Percentiles rank a stretch among this genome's conserved stretches.
Conservation (phyloP, 2,888 invertebrate genomes). For the Diaprepes abbreviatus region DNA sequence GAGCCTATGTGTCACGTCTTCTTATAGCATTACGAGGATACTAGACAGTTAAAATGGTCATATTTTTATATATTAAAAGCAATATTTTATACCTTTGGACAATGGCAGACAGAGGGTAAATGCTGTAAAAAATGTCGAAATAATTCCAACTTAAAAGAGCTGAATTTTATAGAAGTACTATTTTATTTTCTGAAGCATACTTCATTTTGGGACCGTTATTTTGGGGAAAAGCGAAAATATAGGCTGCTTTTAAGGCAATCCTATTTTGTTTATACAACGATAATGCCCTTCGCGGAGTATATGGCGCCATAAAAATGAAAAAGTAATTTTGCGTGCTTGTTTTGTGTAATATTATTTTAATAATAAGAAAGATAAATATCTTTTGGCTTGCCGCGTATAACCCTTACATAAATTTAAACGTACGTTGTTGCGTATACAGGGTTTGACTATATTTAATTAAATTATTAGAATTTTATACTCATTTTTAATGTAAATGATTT, state of each 20-base stretch:
- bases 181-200: conserved; percentile 35
- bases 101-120: conserved; percentile 36
- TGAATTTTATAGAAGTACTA: conserved; percentile 31
- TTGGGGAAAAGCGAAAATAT: conserved; percentile 42
- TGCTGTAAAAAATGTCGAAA: conserved; percentile 13
- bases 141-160: conserved; percentile 28
- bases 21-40: conserved; percentile 39
- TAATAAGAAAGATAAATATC: conserved; percentile 53
- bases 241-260: conserved; percentile 46
- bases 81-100: conserved; percentile 46
- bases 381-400: conserved; percentile 32
- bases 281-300: conserved; percentile 49
- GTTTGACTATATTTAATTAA: no score
- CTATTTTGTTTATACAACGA: conserved; percentile 52
- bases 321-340: conserved; percentile 53
- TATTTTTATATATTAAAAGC: conserved; percentile 49
- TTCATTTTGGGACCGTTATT: conserved; percentile 42
- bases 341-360: conserved; percentile 52
- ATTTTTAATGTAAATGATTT: no score
- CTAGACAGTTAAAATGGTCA: conserved; percentile 49
- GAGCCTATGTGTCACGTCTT: conserved; percentile 48
- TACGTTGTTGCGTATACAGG: conserved; percentile 20
- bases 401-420: conserved; percentile 22
- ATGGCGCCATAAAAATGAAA: conserved; percentile 52
- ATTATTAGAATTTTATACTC: no score